Base-by-base conservation (phyloP, 1,140 invertebrate species). In the Drepana arcuata region DNA sequence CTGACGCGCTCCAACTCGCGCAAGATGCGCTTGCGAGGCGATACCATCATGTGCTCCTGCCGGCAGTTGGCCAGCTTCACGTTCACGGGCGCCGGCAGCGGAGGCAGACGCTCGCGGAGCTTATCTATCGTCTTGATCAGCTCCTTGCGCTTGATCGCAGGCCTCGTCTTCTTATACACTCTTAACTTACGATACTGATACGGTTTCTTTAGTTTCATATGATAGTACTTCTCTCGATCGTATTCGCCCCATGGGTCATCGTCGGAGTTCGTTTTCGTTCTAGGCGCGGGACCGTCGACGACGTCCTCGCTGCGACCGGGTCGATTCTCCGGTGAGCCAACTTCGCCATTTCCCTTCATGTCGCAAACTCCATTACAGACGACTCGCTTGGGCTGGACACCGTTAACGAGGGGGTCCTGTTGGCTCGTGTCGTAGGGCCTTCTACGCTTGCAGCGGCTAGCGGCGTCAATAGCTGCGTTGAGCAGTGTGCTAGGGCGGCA, bases 1-100 rank as follows among this genome's bases (percentile, higher is more conserved):
- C 86, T 91, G 0, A 92, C 90, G 58, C 88, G 85, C 68, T 92
- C 91, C 46, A 92, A 80, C 55, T 92, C 91, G 9, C 90, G 84
- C 11, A 92, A 66, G 44, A 92, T 92, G 36, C 91, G 84, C 60
- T 92, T 92, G 2, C 91, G 84, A 23, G 91, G 91, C 25, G 90
- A 92, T 1, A 92, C 89, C 61, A 83, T 82, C 48, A 61, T 62
- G 53, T 81, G 79, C 44, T 84, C 82, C 48, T 81, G 82, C 14
- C 75, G 66, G 34, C 78, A 82, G 38, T 49, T 74, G 6, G 71
- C 69, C n/a, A 79, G 36, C 43, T 79, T 83, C 5, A 72, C 73
- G 48, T 81, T 77, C 5, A 79, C 60, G 16, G 82, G 75, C 7
- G 77, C 71, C 10, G 84, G 82, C 39, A 75, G 51, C 7, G 73